phyloP scores from a whole-genome alignment of 2,888 invertebrate genomes.

The Pandemis corylana region DNA sequence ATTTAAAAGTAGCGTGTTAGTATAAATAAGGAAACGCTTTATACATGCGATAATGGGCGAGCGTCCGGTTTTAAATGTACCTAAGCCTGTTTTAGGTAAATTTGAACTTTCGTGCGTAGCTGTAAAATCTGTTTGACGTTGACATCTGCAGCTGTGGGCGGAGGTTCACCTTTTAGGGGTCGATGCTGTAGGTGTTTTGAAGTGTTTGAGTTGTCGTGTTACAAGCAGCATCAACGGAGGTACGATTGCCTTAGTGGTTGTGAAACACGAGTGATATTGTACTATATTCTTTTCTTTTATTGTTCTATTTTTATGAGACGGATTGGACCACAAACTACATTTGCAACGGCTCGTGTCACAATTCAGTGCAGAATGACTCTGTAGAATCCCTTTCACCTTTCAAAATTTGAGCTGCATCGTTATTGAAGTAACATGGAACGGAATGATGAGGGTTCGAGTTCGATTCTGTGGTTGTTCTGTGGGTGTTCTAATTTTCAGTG shows the following conservation, averaged over 20 bases:
- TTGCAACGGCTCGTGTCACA: too few relatives aligned
- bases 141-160: neutral
- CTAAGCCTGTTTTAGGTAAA: neutral
- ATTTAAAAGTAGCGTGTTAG: conserved; percentile 49
- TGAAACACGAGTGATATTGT: too few relatives aligned
- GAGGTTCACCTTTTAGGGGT: conserved; percentile 7
- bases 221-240: neutral
- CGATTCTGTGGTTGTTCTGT: too few relatives aligned
- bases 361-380: too few relatives aligned
- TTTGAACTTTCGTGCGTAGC: conserved; percentile 1
- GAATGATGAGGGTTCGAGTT: too few relatives aligned
- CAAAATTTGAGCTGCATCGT: too few relatives aligned
- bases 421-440: too few relatives aligned
- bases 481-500: too few relatives aligned
- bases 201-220: neutral
- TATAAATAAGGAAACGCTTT: conserved; percentile 53
- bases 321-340: too few relatives aligned
- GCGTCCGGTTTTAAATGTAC: conserved; percentile 47
- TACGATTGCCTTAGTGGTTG: neutral
- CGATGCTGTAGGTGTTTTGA: neutral
- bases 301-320: too few relatives aligned
- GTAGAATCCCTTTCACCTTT: too few relatives aligned
- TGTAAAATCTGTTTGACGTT: conserved; percentile 12
- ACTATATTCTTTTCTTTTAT: too few relatives aligned
- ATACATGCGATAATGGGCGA: conserved; percentile 57